Evolutionary conservation across 2,113 vertebrate genomes (phyloP).

Genomic region (Octodon degus): DNA sequence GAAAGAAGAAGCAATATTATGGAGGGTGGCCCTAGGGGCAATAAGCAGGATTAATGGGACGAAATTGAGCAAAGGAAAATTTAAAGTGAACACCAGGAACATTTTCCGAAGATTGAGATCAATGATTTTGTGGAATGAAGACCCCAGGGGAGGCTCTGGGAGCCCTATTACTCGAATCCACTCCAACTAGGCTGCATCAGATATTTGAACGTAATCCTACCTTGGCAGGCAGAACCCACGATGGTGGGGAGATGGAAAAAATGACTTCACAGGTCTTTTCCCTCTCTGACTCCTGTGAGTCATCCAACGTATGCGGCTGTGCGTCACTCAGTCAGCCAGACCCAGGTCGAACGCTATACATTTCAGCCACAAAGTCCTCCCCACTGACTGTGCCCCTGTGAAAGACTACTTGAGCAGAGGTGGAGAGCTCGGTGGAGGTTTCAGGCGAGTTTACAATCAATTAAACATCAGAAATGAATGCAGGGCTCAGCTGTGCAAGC

Average conservation of each 20-base stretch:
- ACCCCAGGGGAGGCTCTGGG: conserved; percentile 73
- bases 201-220: conserved; percentile 83
- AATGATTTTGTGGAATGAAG: conserved; percentile 79
- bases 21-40: conserved; percentile 81
- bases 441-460: conserved; percentile 68
- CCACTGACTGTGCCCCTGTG: conserved; percentile 27
- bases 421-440: conserved; percentile 45
- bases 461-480: conserved; percentile 63
- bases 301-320: conserved; percentile 73
- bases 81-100: conserved; percentile 80
- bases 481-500: conserved; percentile 37
- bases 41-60: conserved; percentile 83
- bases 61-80: conserved; percentile 84
- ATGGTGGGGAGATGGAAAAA: conserved; percentile 79
- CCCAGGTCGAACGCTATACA: conserved; percentile 65
- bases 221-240: conserved; percentile 77
- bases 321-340: conserved; percentile 71
- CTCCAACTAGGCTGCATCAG: conserved; percentile 77
- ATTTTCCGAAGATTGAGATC: conserved; percentile 83
- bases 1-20: conserved; percentile 74
- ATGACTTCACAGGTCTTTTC: conserved; percentile 83
- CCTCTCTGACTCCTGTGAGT: conserved; percentile 76
- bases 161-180: conserved; percentile 75
- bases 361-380: conserved; percentile 74
- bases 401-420: conserved; percentile 66